These are phyloP conservation scores for Mylabris phalerata DNA, from an alignment of 1,140 invertebrate genomes.

Conservation along the genomic window DNA sequence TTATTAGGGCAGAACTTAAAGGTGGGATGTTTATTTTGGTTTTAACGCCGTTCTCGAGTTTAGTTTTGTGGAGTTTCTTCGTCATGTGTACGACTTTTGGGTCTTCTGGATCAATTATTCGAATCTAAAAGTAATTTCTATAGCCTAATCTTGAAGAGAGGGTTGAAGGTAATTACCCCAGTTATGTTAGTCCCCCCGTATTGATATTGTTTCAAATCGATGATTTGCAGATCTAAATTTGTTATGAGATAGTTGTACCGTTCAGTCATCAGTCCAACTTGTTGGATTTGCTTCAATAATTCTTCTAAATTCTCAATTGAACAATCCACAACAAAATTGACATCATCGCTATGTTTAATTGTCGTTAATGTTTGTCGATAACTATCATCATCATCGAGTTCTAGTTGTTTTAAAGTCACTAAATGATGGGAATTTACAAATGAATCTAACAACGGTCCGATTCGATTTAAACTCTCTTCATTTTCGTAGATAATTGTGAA, in stretches of 20 bases:
- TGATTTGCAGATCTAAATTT: slow-evolving; percentile 70
- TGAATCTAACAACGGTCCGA: slow-evolving; percentile 69
- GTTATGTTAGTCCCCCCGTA: slow-evolving; percentile 84
- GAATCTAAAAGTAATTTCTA: slow-evolving; percentile 5
- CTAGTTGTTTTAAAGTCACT: slow-evolving; percentile 54
- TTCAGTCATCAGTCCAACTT: slow-evolving; percentile 77
- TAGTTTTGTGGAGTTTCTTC: slow-evolving; percentile 13
- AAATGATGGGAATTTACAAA: slow-evolving; percentile 49
- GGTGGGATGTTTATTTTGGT: slow-evolving; percentile 9
- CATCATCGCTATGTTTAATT: slow-evolving; percentile 56
- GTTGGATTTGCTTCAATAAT: slow-evolving; percentile 65
- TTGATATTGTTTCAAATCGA: slow-evolving; percentile 73
- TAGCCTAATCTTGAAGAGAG: neutral
- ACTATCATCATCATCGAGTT: slow-evolving; percentile 45
- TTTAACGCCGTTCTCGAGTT: neutral
- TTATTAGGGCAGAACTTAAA: slow-evolving; percentile 60
- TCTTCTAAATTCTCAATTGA: slow-evolving; percentile 55
- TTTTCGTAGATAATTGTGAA: slow-evolving; percentile 84
- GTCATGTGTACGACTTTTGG: slow-evolving; percentile 47
- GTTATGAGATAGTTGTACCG: slow-evolving; percentile 71
- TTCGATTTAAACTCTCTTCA: slow-evolving; percentile 64
- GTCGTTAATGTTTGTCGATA: slow-evolving; percentile 51
- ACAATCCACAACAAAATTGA: slow-evolving; percentile 74
- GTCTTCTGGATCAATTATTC: slow-evolving; percentile 20
- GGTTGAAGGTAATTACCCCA: slow-evolving; percentile 48